A percentile compares a stretch with the other conserved stretches of the same genome.
Evolutionary conservation across 2,888 invertebrate genomes (phyloP).

Genomic region (Chirona hameri): DNA sequence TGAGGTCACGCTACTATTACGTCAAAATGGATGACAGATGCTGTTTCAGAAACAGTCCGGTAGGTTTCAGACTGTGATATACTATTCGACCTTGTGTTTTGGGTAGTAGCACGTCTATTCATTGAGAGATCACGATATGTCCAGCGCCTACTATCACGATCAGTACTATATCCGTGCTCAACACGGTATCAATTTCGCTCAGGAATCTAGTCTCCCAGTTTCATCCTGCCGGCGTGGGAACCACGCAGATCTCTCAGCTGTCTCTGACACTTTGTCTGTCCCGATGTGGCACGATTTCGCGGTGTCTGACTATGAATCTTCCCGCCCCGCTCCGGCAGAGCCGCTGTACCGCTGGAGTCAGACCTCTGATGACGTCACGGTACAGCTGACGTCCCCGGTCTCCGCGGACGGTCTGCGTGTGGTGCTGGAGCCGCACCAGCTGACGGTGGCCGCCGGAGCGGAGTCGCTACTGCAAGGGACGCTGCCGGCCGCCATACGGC

Average conservation of each 20-base stretch:
- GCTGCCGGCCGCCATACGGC: slow-evolving; percentile 57
- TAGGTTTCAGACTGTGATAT: not conserved
- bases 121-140: no score
- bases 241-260: no score
- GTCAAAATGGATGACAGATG: not conserved
- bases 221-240: no score
- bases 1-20: not conserved
- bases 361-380: slow-evolving; percentile 61
- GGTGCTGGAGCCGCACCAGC: not conserved
- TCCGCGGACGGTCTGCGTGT: slow-evolving; percentile 46
- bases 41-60: not conserved
- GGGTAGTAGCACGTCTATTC: not conserved
- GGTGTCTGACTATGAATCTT: no score
- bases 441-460: not conserved
- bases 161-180: no score
- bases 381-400: slow-evolving; percentile 48
- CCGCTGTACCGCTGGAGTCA: slow-evolving; percentile 67
- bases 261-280: no score
- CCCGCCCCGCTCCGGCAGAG: not conserved
- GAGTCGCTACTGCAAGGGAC: slow-evolving; percentile 58
- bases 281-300: no score
- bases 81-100: not conserved
- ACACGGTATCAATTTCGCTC: no score
- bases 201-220: no score
- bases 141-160: no score